Base-by-base conservation (phyloP, 2,797 vertebrate genomes). In the Sebastes iracundus region DNA sequence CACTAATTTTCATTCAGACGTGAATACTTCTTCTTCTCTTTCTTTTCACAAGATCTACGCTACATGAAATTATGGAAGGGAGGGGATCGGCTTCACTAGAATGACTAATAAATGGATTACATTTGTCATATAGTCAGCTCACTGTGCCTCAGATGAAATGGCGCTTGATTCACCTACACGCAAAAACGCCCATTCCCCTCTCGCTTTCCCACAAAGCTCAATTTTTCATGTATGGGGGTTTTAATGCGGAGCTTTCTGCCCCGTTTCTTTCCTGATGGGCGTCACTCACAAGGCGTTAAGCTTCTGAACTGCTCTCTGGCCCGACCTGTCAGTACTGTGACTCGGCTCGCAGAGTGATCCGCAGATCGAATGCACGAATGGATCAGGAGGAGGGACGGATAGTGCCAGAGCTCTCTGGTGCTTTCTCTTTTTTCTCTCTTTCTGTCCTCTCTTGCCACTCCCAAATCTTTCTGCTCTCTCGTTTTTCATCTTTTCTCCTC, bases 1-100 rank as follows among this genome's bases (percentile, higher is more conserved):
- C 16, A 89, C 90, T 86, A 88, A 94, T 90, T 94, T 82, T 85
- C 84, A 88, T 89, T 92, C 90, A 82, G 83, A 88, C 74, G 56
- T 89, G 81, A 93, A 89, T 85, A 77, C 87, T 56, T 35, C 63
- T 33, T 66, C 79, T 74, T 76, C 73, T 78, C 71, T 74, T 35
- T 55, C 42, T 35, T 58, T 33, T 72, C 52, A 65, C 75, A 38
- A 49, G 77, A 84, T 80, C 23, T 72, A 78, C 22, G 22, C 32
- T 61, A 77, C 38, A 55, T 46, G 38, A 79, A 79, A 77, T 27
- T 53, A 77, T 42, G 49, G 58, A 72, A 46, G 28, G 52, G 61
- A 68, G 46, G 58, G 64, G 70, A 79, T 67, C 13, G 11, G 74
- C 77, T 72, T 77, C 67, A 80, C 80, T 70, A 82, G 86, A 84